Evolutionary conservation across 2,113 vertebrate species (phyloP).

Genomic region (Otocyon megalotis): DNA sequence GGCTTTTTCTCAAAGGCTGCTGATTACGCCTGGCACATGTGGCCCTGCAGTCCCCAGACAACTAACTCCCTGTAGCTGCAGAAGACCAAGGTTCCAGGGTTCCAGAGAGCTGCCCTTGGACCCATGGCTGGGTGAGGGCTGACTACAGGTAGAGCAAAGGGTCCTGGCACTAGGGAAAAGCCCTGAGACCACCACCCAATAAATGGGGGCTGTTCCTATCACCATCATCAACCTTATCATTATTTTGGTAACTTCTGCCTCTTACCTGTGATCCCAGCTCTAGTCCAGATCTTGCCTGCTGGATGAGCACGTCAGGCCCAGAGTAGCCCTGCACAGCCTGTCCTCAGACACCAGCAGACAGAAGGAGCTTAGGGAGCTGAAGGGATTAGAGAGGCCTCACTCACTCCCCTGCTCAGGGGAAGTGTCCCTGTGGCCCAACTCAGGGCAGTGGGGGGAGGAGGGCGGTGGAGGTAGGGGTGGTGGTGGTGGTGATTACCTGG

Average conservation of each 20-base stretch:
- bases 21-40: background rate
- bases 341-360: constrained; percentile 47
- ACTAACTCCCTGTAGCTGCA: background rate
- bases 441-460: background rate
- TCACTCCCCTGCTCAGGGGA: background rate
- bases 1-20: background rate
- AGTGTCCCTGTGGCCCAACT: constrained; percentile 3
- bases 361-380: constrained; percentile 79
- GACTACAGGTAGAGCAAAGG: background rate
- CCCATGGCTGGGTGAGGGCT: too few species aligned
- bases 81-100: background rate
- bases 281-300: background rate
- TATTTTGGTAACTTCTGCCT: background rate
- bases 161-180: background rate
- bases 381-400: constrained; percentile 77
- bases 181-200: background rate
- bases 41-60: background rate
- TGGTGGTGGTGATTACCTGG: background rate
- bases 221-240: background rate
- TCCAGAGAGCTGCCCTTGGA: background rate
- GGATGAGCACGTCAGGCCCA: background rate
- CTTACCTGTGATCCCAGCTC: background rate
- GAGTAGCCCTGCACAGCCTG: background rate
- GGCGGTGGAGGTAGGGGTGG: too few species aligned
- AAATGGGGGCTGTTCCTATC: background rate